phyloP scores from a whole-genome alignment of 2,888 invertebrate species.

The Leucophenga maculata region DNA sequence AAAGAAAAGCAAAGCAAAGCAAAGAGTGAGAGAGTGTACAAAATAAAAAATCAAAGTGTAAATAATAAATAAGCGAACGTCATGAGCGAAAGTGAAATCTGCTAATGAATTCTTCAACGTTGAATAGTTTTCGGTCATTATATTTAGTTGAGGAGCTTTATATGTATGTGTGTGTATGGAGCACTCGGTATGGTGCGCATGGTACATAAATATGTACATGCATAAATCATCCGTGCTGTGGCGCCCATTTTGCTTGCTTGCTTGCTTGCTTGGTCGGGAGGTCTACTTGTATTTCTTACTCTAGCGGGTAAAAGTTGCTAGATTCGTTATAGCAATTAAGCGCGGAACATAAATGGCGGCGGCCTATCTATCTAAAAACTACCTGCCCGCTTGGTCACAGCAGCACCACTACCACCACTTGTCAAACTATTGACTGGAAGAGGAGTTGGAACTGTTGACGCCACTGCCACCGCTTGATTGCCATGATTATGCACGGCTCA shows the following conservation, averaged over 20 bases:
- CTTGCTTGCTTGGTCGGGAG: constrained; percentile 18
- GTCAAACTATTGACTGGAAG: not conserved
- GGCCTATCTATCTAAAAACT: constrained; percentile 2
- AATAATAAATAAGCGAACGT: constrained; percentile 60
- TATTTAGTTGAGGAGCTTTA: constrained; percentile 31
- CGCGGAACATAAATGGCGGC: constrained; percentile 36
- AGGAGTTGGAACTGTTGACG: not conserved
- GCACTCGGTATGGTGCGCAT: too few species aligned
- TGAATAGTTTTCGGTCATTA: constrained; percentile 69
- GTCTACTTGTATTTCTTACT: constrained; percentile 35
- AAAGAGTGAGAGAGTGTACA: constrained; percentile 66
- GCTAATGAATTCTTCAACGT: constrained; percentile 70
- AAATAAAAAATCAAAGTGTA: constrained; percentile 40
- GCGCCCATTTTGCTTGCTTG: constrained; percentile 25
- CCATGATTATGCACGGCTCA: constrained; percentile 36
- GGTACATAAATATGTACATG: too few species aligned
- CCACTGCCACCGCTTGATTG: constrained; percentile 41
- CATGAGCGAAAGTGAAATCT: constrained; percentile 71
- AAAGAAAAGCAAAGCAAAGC: constrained; percentile 44
- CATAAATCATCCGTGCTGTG: not conserved
- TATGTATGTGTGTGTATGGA: not conserved
- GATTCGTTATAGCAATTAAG: constrained; percentile 65
- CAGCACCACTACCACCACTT: too few species aligned
- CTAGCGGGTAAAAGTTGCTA: constrained; percentile 64
- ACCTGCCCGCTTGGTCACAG: not conserved